phyloP scores from a whole-genome alignment of 2,888 invertebrate genomes.

The Polylopha cassiicola region DNA sequence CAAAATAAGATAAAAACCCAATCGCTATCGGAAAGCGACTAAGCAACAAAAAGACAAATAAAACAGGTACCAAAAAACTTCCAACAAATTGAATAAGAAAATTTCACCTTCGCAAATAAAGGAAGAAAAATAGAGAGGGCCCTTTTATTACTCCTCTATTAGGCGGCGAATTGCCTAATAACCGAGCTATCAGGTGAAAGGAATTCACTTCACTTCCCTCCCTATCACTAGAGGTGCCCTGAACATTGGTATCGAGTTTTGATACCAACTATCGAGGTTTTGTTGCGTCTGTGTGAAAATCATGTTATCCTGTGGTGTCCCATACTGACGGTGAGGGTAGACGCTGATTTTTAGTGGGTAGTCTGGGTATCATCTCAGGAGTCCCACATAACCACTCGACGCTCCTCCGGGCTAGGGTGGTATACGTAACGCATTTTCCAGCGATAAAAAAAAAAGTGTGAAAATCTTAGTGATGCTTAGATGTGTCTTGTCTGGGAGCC shows the following conservation, averaged over 20 bases:
- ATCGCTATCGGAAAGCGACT: constrained; percentile 23
- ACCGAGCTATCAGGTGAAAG: constrained; percentile 76
- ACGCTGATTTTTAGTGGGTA: too few species aligned
- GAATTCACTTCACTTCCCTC: constrained; percentile 63
- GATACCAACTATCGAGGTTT: too few species aligned
- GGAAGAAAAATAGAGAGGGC: constrained; percentile 60
- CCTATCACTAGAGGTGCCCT: constrained; percentile 19
- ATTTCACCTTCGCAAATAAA: constrained; percentile 52
- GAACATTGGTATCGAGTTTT: constrained; percentile 4
- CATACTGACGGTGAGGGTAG: too few species aligned
- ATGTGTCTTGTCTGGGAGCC: too few species aligned
- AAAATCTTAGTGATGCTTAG: too few species aligned
- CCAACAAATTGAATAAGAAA: constrained; percentile 66
- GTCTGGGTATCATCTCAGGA: too few species aligned
- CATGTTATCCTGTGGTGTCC: too few species aligned
- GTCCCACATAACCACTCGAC: too few species aligned
- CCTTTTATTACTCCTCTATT: constrained; percentile 75
- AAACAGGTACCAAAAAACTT: constrained; percentile 28
- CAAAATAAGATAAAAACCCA: constrained; percentile 17
- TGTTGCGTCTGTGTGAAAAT: too few species aligned
- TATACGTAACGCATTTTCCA: too few species aligned
- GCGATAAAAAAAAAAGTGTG: too few species aligned
- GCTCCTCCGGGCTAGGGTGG: too few species aligned
- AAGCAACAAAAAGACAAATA: constrained; percentile 33
- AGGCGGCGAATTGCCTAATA: constrained; percentile 69